Percentiles rank a stretch among this genome's conserved stretches.
These are phyloP conservation scores for Ricordea florida DNA, from an alignment of 92 coral and sea anemone species.

Conservation along the genomic window DNA sequence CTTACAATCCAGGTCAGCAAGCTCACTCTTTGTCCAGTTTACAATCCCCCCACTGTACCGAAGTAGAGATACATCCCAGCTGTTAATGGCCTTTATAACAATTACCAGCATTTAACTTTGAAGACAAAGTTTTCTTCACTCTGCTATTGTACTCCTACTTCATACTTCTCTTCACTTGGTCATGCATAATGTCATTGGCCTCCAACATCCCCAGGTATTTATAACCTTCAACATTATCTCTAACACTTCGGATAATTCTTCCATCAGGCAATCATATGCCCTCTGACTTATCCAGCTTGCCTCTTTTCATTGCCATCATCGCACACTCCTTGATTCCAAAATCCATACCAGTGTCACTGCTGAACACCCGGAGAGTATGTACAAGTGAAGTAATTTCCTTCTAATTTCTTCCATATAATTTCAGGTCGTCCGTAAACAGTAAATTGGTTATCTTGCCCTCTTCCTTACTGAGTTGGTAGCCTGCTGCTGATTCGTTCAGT, in stretches of 20 bases:
- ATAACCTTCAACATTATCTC: constrained; percentile 19
- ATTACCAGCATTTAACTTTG: constrained; percentile 28
- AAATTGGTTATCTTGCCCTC: too few species aligned
- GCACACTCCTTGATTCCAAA: constrained; percentile 60
- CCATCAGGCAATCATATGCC: constrained; percentile 44
- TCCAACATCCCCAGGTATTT: constrained; percentile 38
- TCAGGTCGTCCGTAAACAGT: too few species aligned
- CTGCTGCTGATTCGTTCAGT: too few species aligned
- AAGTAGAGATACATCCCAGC: constrained; percentile 9
- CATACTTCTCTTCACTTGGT: constrained; percentile 10
- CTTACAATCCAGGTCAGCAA: constrained; percentile 11
- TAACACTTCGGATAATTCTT: not conserved
- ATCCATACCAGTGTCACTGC: constrained; percentile 53
- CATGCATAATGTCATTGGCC: constrained; percentile 14
- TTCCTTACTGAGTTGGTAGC: too few species aligned
- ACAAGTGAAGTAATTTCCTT: too few species aligned
- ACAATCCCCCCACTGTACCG: not conserved
- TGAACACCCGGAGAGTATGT: constrained; percentile 45
- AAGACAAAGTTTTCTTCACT: constrained; percentile 19
- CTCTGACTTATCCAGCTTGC: constrained; percentile 27
- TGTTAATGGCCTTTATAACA: constrained; percentile 1
- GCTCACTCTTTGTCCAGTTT: constrained; percentile 15
- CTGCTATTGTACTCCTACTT: constrained; percentile 31
- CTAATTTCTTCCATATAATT: too few species aligned
- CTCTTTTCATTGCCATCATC: constrained; percentile 26